These are phyloP conservation scores for Echeneis naucrates DNA, from an alignment of 2,797 vertebrate genomes.

Conservation along the genomic window DNA sequence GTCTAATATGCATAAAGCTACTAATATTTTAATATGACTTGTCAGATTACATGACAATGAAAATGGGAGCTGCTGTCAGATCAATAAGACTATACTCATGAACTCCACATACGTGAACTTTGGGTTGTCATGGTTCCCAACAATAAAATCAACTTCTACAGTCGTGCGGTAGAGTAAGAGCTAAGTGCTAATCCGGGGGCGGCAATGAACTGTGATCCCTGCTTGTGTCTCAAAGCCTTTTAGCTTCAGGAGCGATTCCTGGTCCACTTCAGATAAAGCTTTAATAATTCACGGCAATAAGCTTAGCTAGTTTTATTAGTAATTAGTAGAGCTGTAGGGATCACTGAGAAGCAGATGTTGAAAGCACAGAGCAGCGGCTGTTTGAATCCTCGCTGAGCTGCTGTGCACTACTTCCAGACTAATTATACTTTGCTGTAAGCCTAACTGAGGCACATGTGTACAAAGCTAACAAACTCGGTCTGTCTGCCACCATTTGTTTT, in stretches of 20 bases:
- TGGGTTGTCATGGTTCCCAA: conserved; percentile 40
- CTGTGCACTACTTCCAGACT: conserved; percentile 76
- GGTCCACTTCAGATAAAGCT: conserved; percentile 89
- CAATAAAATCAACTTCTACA: conserved; percentile 36
- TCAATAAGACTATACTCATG: conserved; percentile 26
- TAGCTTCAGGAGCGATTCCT: conserved; percentile 83
- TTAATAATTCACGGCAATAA: conserved; percentile 94
- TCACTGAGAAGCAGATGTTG: conserved; percentile 90
- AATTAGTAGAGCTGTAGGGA: conserved; percentile 89
- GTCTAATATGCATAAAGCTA: conserved; percentile 15
- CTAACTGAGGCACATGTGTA: conserved; percentile 79
- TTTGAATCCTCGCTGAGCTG: conserved; percentile 83
- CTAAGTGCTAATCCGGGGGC: conserved; percentile 65
- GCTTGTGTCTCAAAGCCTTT: conserved; percentile 74
- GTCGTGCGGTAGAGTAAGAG: conserved; percentile 30
- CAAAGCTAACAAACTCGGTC: conserved; percentile 77
- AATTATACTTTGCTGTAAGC: conserved; percentile 88
- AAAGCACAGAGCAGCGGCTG: conserved; percentile 84
- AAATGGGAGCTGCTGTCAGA: conserved; percentile 45
- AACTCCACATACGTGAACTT: conserved; percentile 25
- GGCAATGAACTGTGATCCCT: conserved; percentile 70
- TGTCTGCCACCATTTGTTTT: conserved; percentile 66
- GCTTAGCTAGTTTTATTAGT: conserved; percentile 92
- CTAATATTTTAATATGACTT: conserved; percentile 30
- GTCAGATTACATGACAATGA: conserved; percentile 45